Base-by-base conservation (phyloP, 2,888 invertebrate species). In the Nasonia oneida region DNA sequence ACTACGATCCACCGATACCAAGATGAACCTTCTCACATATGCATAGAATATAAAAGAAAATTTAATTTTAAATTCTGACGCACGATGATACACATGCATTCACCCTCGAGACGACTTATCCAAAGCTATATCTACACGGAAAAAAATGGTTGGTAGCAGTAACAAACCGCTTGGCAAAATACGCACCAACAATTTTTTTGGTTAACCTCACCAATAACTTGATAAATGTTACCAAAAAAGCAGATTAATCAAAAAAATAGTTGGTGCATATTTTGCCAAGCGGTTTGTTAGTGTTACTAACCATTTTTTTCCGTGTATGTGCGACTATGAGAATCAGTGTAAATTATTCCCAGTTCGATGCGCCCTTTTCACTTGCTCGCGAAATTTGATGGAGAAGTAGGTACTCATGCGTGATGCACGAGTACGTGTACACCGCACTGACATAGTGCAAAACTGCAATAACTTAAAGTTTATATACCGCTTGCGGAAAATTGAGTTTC, bases 401-500 rank as follows among this genome's bases (percentile, higher is more conserved):
- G 4, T 73, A 42, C 42, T 42, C 47, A 8, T 39, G 23, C 23
- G 73, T 42, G 73, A 73, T 73, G 42, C n/a, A 71, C 8, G 37
- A 71, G 71, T 6, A 6, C 39, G 64, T 12, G 23, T 23, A 10
- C 23, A 18, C 37, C 15, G 10, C 18, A 8, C 80, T 42, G 81
- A 42, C 71, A 57, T 10, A 42, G 64, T 50, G 3, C 14, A 61
- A 67, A 33, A 18, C 33, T 64, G 64, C 81, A 81, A 75, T 81
- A 81, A 81, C 50, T 81, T 67, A 64, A 75, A 81, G 33, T 81
- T 81, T 18, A 3, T 53, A 53, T 53, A 53, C 33, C 37, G 15
- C 73, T 81, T 75, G 33, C 12, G 37, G 75, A 75, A 75, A 81
- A 81, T 81, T 81, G 81, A 81, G 75, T 81, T 81, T 81, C 64